These are phyloP conservation scores for Nematopogon swammerdamellus DNA, from an alignment of 2,888 invertebrate species.

Conservation along the genomic window DNA sequence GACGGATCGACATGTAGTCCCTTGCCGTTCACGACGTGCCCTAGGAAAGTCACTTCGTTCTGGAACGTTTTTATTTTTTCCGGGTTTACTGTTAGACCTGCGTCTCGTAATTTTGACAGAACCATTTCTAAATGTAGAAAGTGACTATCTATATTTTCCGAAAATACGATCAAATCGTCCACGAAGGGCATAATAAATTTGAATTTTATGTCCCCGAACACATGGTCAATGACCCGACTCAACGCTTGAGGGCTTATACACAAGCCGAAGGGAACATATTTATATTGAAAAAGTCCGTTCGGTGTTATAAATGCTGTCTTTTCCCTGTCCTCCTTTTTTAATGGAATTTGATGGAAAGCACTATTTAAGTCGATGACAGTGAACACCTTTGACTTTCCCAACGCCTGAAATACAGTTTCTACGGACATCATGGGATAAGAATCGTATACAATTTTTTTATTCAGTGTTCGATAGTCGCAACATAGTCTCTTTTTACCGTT, in stretches of 20 bases:
- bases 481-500: too few relatives aligned
- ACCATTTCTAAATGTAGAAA: not conserved
- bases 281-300: not conserved
- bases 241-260: not conserved
- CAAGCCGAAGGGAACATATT: not conserved
- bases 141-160: not conserved
- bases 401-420: not conserved
- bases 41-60: slow-evolving; percentile 1
- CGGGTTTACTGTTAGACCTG: not conserved
- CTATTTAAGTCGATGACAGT: not conserved
- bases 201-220: slow-evolving; percentile 1
- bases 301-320: not conserved
- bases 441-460: too few relatives aligned
- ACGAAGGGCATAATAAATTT: slow-evolving; percentile 6
- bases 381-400: not conserved
- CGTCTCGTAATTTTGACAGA: not conserved
- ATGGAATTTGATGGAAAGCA: not conserved
- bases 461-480: too few relatives aligned
- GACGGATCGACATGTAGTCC: slow-evolving; percentile 1
- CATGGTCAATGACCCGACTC: not conserved
- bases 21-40: not conserved
- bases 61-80: slow-evolving; percentile 1
- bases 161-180: slow-evolving; percentile 2
- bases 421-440: not conserved
- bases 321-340: not conserved